These are phyloP conservation scores for Dexiosoma caninum DNA, from an alignment of 2,888 invertebrate genomes.

Conservation along the genomic window DNA sequence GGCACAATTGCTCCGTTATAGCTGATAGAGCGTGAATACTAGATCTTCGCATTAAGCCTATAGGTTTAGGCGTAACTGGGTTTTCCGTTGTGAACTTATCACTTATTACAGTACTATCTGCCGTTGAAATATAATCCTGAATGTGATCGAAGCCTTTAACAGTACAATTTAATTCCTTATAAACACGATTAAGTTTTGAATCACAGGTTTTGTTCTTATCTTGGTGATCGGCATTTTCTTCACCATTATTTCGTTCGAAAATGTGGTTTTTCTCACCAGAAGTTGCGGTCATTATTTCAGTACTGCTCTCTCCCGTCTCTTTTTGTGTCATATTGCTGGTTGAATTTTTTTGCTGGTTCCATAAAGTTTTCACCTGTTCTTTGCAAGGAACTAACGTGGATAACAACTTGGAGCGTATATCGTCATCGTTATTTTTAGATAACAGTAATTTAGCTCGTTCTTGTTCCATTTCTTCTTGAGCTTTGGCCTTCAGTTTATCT, in stretches of 20 bases:
- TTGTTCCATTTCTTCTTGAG: neutral
- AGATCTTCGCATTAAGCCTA: conserved; percentile 51
- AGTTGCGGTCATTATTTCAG: neutral
- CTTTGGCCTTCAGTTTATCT: conserved; percentile 11
- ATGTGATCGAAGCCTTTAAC: conserved; percentile 62
- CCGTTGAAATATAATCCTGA: conserved; percentile 45
- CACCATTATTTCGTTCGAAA: neutral
- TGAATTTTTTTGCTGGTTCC: neutral
- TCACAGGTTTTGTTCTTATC: neutral
- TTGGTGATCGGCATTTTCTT: neutral
- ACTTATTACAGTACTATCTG: neutral
- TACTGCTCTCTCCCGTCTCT: neutral
- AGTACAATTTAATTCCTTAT: conserved; percentile 58
- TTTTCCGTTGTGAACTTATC: neutral
- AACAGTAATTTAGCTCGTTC: neutral
- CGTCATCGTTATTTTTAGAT: neutral
- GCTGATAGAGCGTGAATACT: conserved; percentile 58
- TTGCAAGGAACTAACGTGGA: conserved; percentile 23
- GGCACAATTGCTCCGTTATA: conserved; percentile 52
- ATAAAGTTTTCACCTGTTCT: conserved; percentile 6
- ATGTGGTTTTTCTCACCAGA: neutral
- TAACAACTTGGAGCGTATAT: conserved; percentile 16
- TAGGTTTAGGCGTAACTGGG: neutral
- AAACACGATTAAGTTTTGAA: conserved; percentile 21
- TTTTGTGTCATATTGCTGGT: neutral